Conservation (phyloP, 2,888 invertebrate genomes). For the Apamea sordens region DNA sequence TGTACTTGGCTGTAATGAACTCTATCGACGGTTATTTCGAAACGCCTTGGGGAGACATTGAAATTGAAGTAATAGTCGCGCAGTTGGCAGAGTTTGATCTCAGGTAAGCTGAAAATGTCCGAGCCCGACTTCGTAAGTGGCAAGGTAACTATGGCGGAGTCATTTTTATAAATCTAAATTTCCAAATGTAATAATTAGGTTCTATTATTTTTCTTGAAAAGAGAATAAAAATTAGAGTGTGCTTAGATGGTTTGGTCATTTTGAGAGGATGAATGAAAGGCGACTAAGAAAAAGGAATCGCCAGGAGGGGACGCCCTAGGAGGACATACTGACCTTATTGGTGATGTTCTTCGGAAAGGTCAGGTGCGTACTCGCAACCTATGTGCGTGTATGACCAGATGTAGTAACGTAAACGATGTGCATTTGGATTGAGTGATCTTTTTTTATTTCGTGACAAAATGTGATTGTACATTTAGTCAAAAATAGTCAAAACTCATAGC, state of each 20-base stretch:
- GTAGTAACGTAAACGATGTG: not conserved
- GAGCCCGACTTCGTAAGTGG: not conserved
- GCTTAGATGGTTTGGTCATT: not conserved
- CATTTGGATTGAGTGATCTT: too few relatives aligned
- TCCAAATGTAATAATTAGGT: not conserved
- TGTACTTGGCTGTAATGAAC: slow-evolving; percentile 95
- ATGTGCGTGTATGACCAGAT: too few relatives aligned
- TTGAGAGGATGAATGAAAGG: not conserved
- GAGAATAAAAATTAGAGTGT: not conserved
- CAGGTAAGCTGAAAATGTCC: slow-evolving; percentile 86
- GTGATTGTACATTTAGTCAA: too few relatives aligned
- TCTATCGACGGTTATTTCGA: slow-evolving; percentile 96
- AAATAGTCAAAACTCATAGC: too few relatives aligned
- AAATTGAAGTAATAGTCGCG: slow-evolving; percentile 94
- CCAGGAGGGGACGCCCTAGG: too few relatives aligned
- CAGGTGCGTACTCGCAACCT: too few relatives aligned
- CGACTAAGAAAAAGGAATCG: not conserved
- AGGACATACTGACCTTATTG: not conserved
- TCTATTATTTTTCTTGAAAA: not conserved
- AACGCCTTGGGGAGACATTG: slow-evolving; percentile 95
- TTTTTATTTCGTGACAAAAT: too few relatives aligned
- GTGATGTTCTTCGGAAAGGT: not conserved
- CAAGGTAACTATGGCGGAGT: too few relatives aligned
- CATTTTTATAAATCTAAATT: not conserved
- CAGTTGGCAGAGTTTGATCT: slow-evolving; percentile 96